phyloP scores from a whole-genome alignment of 2,888 invertebrate genomes.

The Leptinotarsa rubiginosa region DNA sequence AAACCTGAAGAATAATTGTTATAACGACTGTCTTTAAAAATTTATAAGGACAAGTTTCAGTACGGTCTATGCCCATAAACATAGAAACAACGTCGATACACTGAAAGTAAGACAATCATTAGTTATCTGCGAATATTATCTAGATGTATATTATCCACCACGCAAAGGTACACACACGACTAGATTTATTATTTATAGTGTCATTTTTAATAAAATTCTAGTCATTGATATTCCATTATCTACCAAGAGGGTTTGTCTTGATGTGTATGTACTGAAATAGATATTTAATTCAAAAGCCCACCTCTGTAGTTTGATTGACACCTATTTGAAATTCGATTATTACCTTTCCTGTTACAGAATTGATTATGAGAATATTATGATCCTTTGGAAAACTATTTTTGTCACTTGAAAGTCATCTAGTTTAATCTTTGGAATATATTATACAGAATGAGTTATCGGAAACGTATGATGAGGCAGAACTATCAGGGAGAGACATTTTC shows the following conservation, averaged over 20 bases:
- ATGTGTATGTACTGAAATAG: conserved; percentile 26
- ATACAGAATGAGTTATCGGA: too few relatives aligned
- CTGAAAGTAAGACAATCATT: conserved; percentile 61
- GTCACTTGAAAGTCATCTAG: too few relatives aligned
- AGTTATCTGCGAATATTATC: conserved; percentile 62
- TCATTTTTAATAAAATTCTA: conserved; percentile 62
- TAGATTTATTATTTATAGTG: conserved; percentile 64
- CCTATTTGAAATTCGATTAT: background rate
- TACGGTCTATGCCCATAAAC: conserved; percentile 40
- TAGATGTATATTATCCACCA: conserved; percentile 54
- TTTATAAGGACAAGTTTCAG: conserved; percentile 49
- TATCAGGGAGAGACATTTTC: too few relatives aligned
- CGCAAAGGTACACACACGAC: conserved; percentile 57
- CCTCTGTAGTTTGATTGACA: background rate
- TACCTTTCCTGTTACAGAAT: background rate
- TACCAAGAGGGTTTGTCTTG: conserved; percentile 29
- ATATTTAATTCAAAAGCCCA: conserved; percentile 9
- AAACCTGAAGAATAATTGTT: conserved; percentile 39
- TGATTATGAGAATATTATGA: too few relatives aligned
- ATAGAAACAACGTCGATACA: conserved; percentile 43
- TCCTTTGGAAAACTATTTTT: too few relatives aligned
- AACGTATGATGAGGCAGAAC: too few relatives aligned
- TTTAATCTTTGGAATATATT: too few relatives aligned
- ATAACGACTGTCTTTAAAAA: conserved; percentile 52
- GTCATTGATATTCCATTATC: conserved; percentile 40